Evolutionary conservation across 2,797 vertebrate genomes (phyloP), one percentile per base, ranked within the genome.

Genomic region (Tarsius wallacei): DNA sequence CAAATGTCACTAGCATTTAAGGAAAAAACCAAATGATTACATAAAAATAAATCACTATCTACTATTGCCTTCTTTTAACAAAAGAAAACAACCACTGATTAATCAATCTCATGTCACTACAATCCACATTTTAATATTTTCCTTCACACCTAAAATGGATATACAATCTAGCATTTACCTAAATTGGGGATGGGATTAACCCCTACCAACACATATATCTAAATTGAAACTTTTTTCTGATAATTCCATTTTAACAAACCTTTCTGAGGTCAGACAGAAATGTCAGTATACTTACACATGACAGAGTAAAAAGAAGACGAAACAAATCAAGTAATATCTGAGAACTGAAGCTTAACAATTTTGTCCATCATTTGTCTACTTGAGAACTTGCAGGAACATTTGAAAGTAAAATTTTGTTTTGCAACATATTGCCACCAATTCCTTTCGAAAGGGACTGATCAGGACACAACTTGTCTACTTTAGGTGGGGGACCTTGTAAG

Each of bases 241-340:
- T 53, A 73, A 74, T 93, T 94, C 33, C 28, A 95, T 78, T 97
- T 94, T 90, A 83, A 94, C 7, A n/a, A 85, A 51, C 13, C 28
- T 87, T 82, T 78, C 9, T 53, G 24, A 84, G 15, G 21, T 78
- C 59, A 84, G 78, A 89, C 5, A 36, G 53, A 88, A 96, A 84
- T 59, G 33, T 89, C 55, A 61, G 7, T 47, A 14, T 21, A 64
- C 36, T n/a, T 94, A 70, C 19, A 96, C 83, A 51, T 59, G 61
- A 84, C 76, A 42, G 28, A 87, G 70, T 31, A 28, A 59, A 94
- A 97, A 64, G 22, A 36, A 88, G 36, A 85, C 83, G 10, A 85
- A 74, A 93, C 19, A 73, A 86, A 64, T 53, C 19, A 91, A 91
- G 91, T 1, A 19, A 53, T 0, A n/a, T 47, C 19, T 80, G 26